Evolutionary conservation across 2,113 vertebrate species (phyloP), one percentile per base, ranked within the genome.

Genomic region (Gadus macrocephalus): DNA sequence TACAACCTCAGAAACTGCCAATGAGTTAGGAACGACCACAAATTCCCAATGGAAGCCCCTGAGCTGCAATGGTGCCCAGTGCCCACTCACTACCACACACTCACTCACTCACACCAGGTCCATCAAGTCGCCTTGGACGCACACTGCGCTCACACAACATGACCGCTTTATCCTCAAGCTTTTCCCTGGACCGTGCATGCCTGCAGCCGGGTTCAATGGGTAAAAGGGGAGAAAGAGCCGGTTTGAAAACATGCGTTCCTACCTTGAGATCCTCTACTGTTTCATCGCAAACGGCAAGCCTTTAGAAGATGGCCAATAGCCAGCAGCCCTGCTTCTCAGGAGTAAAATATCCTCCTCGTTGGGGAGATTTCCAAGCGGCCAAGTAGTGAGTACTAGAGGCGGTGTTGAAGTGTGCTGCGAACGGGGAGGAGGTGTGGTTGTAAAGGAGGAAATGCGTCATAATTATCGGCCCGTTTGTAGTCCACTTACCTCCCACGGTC

Each of bases 401-500:
- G 68, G 64, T 70, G 62, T 67, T 9, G 65, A 61, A 70, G 72
- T 70, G 75, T 81, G 67, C 67, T 69, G 31, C 62, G 67, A 82
- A 72, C 67, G 71, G 70, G 72, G 69, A 49, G 71, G 79, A 67
- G 78, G 77, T 35, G 31, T 35, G 31, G 31, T 35, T 35, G 31
- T 35, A 35, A 35, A 60, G 25, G 62, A 25, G 58, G 80, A 75
- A 86, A 85, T 86, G 64, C 91, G 90, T 92, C 90, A 92, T 82
- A 78, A 81, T 5, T n/a, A 16, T n/a, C 16, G 55, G 55, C 5
- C 55, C 55, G 62, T 72, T 81, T 90, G 91, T 89, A 91, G 91
- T 91, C 75, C 79, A 49, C 42, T 35, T 35, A 35, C 31, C 31
- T 35, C 31, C 53, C 53, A 14, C 53, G 53, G 53, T 12, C 53